Evolutionary conservation across 2,113 vertebrate species (phyloP), one percentile per base, ranked within the genome.

Genomic region (Mormoops blainvillei): DNA sequence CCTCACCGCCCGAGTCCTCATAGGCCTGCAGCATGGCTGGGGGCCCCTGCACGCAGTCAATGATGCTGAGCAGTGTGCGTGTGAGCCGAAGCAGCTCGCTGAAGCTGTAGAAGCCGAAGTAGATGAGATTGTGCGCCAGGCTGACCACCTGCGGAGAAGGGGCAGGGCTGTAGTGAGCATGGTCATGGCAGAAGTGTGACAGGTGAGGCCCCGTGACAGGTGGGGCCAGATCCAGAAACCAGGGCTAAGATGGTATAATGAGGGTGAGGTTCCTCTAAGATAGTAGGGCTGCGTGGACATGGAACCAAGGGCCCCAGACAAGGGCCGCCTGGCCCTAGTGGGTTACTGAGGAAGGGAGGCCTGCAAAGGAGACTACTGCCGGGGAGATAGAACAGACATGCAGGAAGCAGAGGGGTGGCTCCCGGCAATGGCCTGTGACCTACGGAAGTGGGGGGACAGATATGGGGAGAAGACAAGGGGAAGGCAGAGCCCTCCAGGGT

Each of bases 71-170:
- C 92, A 99, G 98, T 0, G 99, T 99, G 89, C 99, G 99, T 0
- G 99, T 99, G 96, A 99, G 98, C 93, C 99, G 98, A 95, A 99
- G 98, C 81, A 99, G 98, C 98, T 99, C 99, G 14, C 99, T 99
- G 98, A 99, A 99, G 98, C 99, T 99, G 97, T 99, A 99, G 99
- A 99, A 99, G 77, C 99, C 99, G 95, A 99, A 99, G 98, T 99
- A 99, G 98, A 99, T 99, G 97, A 99, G 98, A 97, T 99, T 99
- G 98, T 99, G 98, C 38, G 99, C 99, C 96, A 99, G 98, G 96
- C 99, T 99, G 97, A 99, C 99, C 63, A 99, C 99, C 99, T 99
- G 97, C 5, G 65, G 81, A 58, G 58, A 94, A 80, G 45, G 52
- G 76, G 76, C 0, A 45, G 54, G 87, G n/a, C 22, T 0, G 0